Percentiles rank a stretch among this genome's conserved stretches.
phyloP scores from a whole-genome alignment of 2,113 vertebrate genomes.

The Felis chaus region DNA sequence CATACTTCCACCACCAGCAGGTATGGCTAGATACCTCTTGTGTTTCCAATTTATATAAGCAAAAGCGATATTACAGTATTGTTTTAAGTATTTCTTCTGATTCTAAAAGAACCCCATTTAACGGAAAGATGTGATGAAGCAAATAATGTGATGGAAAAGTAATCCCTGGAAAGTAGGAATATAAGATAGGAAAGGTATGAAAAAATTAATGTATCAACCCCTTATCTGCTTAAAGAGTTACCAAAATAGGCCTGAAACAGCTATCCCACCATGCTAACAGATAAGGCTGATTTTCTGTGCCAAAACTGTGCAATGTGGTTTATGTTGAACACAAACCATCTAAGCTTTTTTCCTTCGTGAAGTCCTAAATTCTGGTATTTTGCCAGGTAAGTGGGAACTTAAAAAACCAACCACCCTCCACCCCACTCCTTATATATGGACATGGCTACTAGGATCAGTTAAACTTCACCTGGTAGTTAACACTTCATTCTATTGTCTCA shows the following conservation, averaged over 20 bases:
- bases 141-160: constrained; percentile 2
- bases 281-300: background rate
- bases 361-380: background rate
- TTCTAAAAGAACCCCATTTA: background rate
- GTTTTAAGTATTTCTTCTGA: background rate
- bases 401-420: background rate
- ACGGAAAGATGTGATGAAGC: background rate
- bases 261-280: background rate
- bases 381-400: background rate
- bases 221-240: background rate
- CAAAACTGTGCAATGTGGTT: background rate
- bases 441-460: background rate
- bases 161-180: background rate
- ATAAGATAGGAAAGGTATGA: background rate
- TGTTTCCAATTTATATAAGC: background rate
- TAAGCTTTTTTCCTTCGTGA: background rate
- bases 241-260: background rate
- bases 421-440: background rate
- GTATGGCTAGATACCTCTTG: background rate
- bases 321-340: background rate
- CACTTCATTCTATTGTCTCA: background rate
- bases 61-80: background rate
- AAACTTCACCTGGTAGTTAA: background rate
- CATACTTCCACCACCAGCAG: background rate
- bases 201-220: background rate